A percentile compares a stretch with the other conserved stretches of the same genome.
These are phyloP conservation scores for Leptodactylus fuscus DNA, from an alignment of 2,113 vertebrate genomes.

Conservation along the genomic window DNA sequence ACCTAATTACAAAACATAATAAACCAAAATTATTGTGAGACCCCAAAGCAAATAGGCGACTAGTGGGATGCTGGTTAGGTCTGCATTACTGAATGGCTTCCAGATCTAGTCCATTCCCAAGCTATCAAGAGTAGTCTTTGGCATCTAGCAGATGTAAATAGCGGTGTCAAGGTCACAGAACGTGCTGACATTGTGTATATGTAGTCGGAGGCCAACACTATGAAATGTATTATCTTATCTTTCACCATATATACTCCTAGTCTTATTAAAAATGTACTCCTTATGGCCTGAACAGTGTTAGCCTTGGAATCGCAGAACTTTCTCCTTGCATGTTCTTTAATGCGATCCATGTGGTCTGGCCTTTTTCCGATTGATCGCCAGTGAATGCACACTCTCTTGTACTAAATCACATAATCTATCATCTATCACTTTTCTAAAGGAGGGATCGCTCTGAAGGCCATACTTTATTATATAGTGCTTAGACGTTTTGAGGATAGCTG, in stretches of 20 bases:
- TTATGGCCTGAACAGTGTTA: background rate
- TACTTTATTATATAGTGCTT: background rate
- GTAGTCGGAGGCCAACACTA: slow-evolving; percentile 8
- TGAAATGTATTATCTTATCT: slow-evolving; percentile 31
- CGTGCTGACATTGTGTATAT: slow-evolving; percentile 39
- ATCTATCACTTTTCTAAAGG: background rate
- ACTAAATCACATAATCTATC: background rate
- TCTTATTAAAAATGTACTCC: slow-evolving; percentile 26
- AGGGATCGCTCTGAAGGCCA: background rate
- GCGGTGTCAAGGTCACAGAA: slow-evolving; percentile 40
- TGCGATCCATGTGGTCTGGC: background rate
- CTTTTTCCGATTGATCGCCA: background rate
- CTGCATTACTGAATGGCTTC: slow-evolving; percentile 43
- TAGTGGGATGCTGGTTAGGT: background rate
- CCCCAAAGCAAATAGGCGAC: slow-evolving; percentile 47
- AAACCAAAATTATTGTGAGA: slow-evolving; percentile 41
- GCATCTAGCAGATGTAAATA: slow-evolving; percentile 55
- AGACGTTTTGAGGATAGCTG: background rate
- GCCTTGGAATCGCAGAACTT: background rate
- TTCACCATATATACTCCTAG: slow-evolving; percentile 27
- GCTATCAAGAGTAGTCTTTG: slow-evolving; percentile 17
- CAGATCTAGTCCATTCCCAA: slow-evolving; percentile 38
- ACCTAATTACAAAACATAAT: slow-evolving; percentile 43
- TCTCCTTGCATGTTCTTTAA: background rate
- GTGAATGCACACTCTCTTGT: background rate